Evolutionary conservation across 1,140 invertebrate genomes (phyloP).

Genomic region (Drosophila carrolli): DNA sequence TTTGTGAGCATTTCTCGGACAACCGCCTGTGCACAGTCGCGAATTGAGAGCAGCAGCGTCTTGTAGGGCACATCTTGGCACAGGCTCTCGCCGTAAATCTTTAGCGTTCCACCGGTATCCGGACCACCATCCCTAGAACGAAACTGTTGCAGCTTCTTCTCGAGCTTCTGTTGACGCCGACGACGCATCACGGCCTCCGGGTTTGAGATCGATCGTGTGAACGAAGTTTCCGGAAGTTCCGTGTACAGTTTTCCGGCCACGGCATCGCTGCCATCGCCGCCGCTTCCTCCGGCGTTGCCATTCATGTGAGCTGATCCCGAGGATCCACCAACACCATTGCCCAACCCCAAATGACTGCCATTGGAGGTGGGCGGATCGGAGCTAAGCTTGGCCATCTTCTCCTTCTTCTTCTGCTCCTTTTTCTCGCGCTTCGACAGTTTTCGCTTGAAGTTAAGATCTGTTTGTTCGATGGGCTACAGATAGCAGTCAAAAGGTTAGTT

Average conservation of each 20-base stretch:
- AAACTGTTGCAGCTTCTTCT: constrained; percentile 98
- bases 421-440: constrained; percentile 99
- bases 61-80: constrained; percentile 99
- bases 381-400: constrained; percentile 94
- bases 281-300: constrained; percentile 48
- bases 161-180: constrained; percentile 97
- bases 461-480: constrained; percentile 77
- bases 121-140: constrained; percentile 96
- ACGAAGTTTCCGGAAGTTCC: constrained; percentile 98
- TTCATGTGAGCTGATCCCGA: constrained; percentile 70
- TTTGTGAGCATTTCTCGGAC: constrained; percentile 98
- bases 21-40: constrained; percentile 95
- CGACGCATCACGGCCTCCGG: constrained; percentile 99
- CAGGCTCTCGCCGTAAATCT: constrained; percentile 98
- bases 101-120: constrained; percentile 96
- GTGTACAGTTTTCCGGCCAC: constrained; percentile 97
- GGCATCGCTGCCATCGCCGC: constrained; percentile 77
- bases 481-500: background rate
- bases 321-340: constrained; percentile 56
- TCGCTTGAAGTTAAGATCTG: constrained; percentile 88
- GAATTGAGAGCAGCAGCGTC: constrained; percentile 96
- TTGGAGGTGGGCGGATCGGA: constrained; percentile 88
- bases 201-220: constrained; percentile 99
- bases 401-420: constrained; percentile 98
- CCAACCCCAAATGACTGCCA: constrained; percentile 82